Evolutionary conservation across 64 coral and sea anemone genomes (phyloP).

Genomic region (Cladopsammia gracilis): DNA sequence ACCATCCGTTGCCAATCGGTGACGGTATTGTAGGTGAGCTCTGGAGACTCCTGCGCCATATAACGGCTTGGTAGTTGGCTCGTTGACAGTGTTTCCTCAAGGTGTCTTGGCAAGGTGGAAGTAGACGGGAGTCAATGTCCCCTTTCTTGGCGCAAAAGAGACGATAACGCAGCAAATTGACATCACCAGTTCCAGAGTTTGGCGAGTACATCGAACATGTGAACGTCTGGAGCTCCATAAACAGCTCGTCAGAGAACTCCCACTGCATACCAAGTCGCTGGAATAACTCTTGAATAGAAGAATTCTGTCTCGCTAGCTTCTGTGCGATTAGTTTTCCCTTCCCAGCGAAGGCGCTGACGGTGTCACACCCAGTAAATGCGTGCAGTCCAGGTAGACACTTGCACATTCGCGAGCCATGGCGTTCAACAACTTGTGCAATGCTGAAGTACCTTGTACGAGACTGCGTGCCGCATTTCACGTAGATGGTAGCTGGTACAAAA

Average conservation of each 20-base stretch:
- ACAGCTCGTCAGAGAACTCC: slow-evolving; percentile 50
- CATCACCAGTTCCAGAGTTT: slow-evolving; percentile 1
- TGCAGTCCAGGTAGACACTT: slow-evolving; percentile 44
- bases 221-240: slow-evolving; percentile 59
- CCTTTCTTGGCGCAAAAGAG: slow-evolving; percentile 76
- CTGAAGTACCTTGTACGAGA: slow-evolving; percentile 49
- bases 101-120: slow-evolving; percentile 59
- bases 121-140: slow-evolving; percentile 47
- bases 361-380: slow-evolving; percentile 57
- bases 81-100: slow-evolving; percentile 38
- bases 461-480: slow-evolving; percentile 57
- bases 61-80: slow-evolving; percentile 62
- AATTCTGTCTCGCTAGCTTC: slow-evolving; percentile 28
- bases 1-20: slow-evolving; percentile 9
- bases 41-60: slow-evolving; percentile 64
- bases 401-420: slow-evolving; percentile 7
- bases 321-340: slow-evolving; percentile 45
- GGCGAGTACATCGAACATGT: slow-evolving; percentile 46
- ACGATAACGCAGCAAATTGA: slow-evolving; percentile 42
- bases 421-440: slow-evolving; percentile 13
- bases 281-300: slow-evolving; percentile 47
- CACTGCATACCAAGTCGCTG: slow-evolving; percentile 48
- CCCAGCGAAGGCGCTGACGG: slow-evolving; percentile 61
- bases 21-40: slow-evolving; percentile 22
- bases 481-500: slow-evolving; percentile 41